phyloP scores from a whole-genome alignment of 2,888 invertebrate species.

The Tryphoninae sp. region DNA sequence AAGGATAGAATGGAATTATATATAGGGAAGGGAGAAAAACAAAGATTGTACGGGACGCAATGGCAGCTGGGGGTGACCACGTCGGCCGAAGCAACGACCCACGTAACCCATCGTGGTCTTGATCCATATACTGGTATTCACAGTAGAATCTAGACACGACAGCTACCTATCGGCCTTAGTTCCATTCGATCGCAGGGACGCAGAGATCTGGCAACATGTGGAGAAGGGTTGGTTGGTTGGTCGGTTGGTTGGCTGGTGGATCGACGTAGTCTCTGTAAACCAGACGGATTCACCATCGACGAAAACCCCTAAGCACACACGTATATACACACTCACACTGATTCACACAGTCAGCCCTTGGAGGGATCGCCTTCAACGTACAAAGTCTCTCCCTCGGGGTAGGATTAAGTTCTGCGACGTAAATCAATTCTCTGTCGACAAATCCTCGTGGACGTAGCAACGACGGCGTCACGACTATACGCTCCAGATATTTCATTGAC shows the following conservation, averaged over 20 bases:
- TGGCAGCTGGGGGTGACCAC: constrained; percentile 49
- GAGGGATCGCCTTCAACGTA: constrained; percentile 52
- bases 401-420: constrained; percentile 74
- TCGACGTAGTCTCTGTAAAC: constrained; percentile 44
- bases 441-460: constrained; percentile 70
- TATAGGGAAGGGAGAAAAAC: constrained; percentile 41
- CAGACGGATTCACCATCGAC: constrained; percentile 33
- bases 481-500: constrained; percentile 74
- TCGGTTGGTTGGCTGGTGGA: constrained; percentile 10
- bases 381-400: constrained; percentile 54
- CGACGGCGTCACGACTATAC: constrained; percentile 67
- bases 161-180: constrained; percentile 46
- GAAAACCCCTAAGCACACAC: constrained; percentile 22
- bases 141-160: constrained; percentile 50
- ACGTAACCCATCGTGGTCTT: constrained; percentile 38
- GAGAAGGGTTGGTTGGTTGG: constrained; percentile 44
- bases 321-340: not conserved
- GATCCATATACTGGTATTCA: constrained; percentile 37
- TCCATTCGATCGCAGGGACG: constrained; percentile 57
- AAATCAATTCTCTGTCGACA: constrained; percentile 78
- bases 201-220: constrained; percentile 51
- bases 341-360: not conserved
- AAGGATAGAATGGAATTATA: constrained; percentile 36
- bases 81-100: constrained; percentile 51
- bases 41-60: constrained; percentile 31